Evolutionary conservation across 2,113 vertebrate species (phyloP), one percentile per base, ranked within the genome.

Genomic region (Lynx canadensis): DNA sequence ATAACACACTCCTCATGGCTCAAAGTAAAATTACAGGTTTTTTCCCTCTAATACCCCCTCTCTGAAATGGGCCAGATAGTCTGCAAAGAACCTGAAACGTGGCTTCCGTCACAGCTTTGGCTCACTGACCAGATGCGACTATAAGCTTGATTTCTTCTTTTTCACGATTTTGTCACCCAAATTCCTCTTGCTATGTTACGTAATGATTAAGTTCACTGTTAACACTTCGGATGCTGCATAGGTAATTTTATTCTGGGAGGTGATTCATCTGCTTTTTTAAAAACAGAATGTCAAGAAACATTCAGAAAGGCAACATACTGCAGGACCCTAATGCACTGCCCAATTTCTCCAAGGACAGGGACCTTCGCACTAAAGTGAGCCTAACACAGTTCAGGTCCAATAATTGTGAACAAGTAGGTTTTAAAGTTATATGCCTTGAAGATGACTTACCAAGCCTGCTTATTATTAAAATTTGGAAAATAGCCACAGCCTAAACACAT

Each of bases 11-110:
- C 60, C 81, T 93, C 78, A 27, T 1, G 29, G 84, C 63, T 91
- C 31, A 13, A 93, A 97, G 84, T 84, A 71, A 97, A 97, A 96
- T 93, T 91, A 93, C 0, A 93, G 81, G 52, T 13, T 65, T 94
- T 63, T 65, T 65, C 69, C 88, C 92, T 93, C 65, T 79, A 97
- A 95, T 85, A 82, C 41, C 14, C 12, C 23, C 48, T 94, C 79
- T 97, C 68, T 83, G 69, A 87, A 94, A 94, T 38, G 69, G 52
- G 50, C 27, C 55, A 79, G 89, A 52, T 4, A 41, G 38, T 88
- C 65, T 88, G 63, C n/a, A 95, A 82, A 96, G 63, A 83, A 78
- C 68, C 10, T 29, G 41, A 89, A 85, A 57, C 12, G 23, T 25
- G 55, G 50, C 60, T 91, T 38, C 88, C 52, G 1, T 66, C 38